Evolutionary conservation across 2,797 vertebrate genomes (phyloP), one percentile per base, ranked within the genome.

Genomic region (Erpetoichthys calabaricus): DNA sequence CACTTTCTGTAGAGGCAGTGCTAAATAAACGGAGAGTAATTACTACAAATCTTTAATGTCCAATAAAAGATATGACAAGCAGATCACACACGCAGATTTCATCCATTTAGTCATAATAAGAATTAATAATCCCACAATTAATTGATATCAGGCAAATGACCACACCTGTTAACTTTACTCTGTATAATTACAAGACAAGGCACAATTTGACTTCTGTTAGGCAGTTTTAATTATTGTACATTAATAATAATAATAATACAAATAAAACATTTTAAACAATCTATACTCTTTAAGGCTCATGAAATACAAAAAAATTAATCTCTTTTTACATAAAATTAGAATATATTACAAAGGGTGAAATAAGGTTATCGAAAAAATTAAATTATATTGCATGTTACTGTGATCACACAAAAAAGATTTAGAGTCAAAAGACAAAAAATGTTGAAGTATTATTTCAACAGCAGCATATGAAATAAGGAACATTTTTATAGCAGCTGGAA

Each of bases 271-370:
- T 7, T 49, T 49, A 7, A 25, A 49, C 47, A 49, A 7, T 49
- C 47, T 49, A 49, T 49, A 49, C 47, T 7, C 47, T 25, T 25
- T 25, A 25, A 49, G 47, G 47, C 47, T 49, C 47, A 7, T 49
- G 7, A 49, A 7, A 3, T 3, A 49, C 3, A 49, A 3, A 49
- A 49, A 49, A 49, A 49, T 7, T n/a, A 49, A 49, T 49, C 7
- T 49, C 5, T 49, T 7, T 4, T 7, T 43, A 25, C 9, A 42
- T 42, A 5, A 25, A 54, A 42, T 54, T 54, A 54, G 53, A 54
- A 42, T 54, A 54, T 54, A 7, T 54, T 54, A 54, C 41, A 42
- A 54, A 7, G 44, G 25, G 53, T 54, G 7, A 42, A n/a, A 54
- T 7, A 54, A 3, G 41, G 8, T 41, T 42, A 6, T 42, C 44